Conservation (phyloP, 1,140 invertebrate genomes). For the Kradibia gibbosae region DNA sequence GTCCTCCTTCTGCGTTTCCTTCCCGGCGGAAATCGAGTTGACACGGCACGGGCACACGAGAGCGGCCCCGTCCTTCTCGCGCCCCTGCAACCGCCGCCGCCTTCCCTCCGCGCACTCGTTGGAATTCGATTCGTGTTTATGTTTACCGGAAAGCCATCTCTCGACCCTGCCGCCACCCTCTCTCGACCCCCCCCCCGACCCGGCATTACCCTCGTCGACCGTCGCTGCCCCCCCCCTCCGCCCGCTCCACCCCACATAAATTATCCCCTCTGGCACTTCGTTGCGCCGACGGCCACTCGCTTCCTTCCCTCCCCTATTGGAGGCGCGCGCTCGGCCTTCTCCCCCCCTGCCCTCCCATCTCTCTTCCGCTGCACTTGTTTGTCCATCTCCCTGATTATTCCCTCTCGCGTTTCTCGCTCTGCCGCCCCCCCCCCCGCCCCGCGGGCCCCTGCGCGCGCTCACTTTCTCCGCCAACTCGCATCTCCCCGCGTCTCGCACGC, state of each 20-base stretch:
- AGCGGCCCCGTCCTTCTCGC: not conserved
- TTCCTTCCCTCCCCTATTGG: not conserved
- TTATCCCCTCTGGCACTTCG: slow-evolving; percentile 3
- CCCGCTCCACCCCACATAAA: slow-evolving; percentile 30
- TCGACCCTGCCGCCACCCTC: slow-evolving; percentile 53
- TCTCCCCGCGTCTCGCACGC: not conserved
- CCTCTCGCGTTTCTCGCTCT: not conserved
- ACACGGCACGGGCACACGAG: slow-evolving; percentile 21
- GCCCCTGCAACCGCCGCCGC: not conserved
- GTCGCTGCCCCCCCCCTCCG: slow-evolving; percentile 4
- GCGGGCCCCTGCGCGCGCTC: not conserved
- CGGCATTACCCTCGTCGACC: not conserved
- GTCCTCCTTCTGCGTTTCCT: not conserved
- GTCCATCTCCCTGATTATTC: slow-evolving; percentile 44
- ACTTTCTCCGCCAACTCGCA: not conserved
- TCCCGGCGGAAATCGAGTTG: not conserved
- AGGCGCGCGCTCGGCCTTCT: not conserved
- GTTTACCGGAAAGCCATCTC: slow-evolving; percentile 61
- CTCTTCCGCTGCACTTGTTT: slow-evolving; percentile 3
- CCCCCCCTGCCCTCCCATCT: slow-evolving; percentile 6
- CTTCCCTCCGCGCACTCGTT: slow-evolving; percentile 9
- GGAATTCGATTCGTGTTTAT: slow-evolving; percentile 64
- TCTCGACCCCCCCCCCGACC: slow-evolving; percentile 19
- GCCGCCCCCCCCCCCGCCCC: slow-evolving; percentile 49
- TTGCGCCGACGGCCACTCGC: not conserved